Evolutionary conservation across 2,888 invertebrate species (phyloP), one percentile per base, ranked within the genome.

Genomic region (Drosophila prolongata): DNA sequence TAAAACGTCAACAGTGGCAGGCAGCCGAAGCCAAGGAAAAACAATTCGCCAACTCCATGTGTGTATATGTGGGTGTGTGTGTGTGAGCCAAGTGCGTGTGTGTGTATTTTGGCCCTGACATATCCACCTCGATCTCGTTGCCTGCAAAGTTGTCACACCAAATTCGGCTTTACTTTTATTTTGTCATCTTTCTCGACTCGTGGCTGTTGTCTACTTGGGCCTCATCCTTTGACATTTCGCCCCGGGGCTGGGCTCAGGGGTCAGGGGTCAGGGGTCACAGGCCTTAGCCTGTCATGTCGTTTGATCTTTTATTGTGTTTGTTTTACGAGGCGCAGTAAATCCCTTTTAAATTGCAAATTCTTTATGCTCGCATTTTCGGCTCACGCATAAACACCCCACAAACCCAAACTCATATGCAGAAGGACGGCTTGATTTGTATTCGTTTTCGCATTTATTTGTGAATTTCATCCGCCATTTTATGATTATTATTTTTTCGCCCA

Each of bases 301-400:
- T 85, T 85, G 85, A 85, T 85, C 87, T 85, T 88, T 85, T 87
- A 88, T 85, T 85, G 89, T 79, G 87, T 85, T 88, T 86, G 84
- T 88, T 85, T 88, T 85, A 88, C 89, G 85, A 85, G 80, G 68
- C 74, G 55, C 79, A 71, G 85, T 85, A 88, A 88, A 85, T 85
- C 85, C 85, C 88, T 84, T 85, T 85, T 79, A 88, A 88, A 88
- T 85, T 85, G 89, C 88, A 88, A 88, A 84, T 88, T 84, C 88
- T 88, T 87, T 88, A 88, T 86, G 88, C 79, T 80, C 78, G 80
- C 83, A 74, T 74, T 86, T 82, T 88, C 54, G 80, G 59, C 76
- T 62, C 60, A 56, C 60, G 42, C 59, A 66, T 64, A 72, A 72
- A 73, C 65, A 49, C 74, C 40, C 47, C 47, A 19, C 6, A 10